Percentiles rank a stretch among this genome's conserved stretches.
Conservation (phyloP, 2,888 invertebrate species). For the Mystacides longicornis region DNA sequence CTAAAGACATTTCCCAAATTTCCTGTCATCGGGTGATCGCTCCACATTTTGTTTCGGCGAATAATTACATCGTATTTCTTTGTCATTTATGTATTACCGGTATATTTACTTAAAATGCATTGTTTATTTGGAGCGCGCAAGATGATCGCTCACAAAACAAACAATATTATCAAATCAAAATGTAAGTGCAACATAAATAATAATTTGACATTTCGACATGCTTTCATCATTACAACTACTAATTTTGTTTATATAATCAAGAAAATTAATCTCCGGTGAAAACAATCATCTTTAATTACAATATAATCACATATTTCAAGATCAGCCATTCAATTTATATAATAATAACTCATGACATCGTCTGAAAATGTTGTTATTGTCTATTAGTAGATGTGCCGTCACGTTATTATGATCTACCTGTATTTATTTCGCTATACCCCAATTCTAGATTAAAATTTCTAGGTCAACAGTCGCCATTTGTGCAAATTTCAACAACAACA, state of each 20-base stretch:
- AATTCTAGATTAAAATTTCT: background rate
- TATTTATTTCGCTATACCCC: background rate
- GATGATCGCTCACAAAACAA: constrained; percentile 9
- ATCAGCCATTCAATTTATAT: background rate
- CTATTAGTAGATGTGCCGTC: no score
- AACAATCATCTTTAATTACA: background rate
- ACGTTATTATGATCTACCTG: no score
- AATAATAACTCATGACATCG: no score
- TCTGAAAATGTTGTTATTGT: no score
- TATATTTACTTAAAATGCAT: constrained; percentile 19
- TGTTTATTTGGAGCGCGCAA: constrained; percentile 13
- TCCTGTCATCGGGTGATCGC: constrained; percentile 2
- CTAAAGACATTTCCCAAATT: background rate
- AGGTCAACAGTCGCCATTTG: background rate
- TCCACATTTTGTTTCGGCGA: background rate
- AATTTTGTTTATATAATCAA: constrained; percentile 18
- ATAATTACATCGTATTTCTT: background rate
- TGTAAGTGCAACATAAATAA: constrained; percentile 13
- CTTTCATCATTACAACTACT: constrained; percentile 13
- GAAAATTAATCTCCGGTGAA: background rate
- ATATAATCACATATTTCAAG: background rate
- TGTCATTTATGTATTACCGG: constrained; percentile 21
- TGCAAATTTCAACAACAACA: background rate
- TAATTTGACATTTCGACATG: constrained; percentile 19
- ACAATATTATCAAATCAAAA: constrained; percentile 11